A percentile compares a stretch with the other conserved stretches of the same genome.
phyloP scores from a whole-genome alignment of 2,797 vertebrate genomes.

The Acanthis flammea region DNA sequence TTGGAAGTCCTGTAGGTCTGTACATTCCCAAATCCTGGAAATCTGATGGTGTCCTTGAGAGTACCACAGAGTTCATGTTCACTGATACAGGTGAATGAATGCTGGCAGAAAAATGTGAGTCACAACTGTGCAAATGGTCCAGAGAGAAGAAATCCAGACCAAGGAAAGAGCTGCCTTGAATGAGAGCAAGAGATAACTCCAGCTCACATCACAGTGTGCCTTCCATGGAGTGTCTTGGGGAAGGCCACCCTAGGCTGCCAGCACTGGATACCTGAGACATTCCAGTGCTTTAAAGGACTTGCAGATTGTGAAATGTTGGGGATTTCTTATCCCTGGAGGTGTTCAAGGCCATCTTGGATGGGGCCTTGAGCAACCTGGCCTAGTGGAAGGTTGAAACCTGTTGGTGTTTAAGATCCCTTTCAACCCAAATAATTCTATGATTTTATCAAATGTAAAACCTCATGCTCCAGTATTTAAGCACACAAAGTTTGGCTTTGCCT shows the following conservation, averaged over 20 bases:
- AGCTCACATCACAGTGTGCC: accelerated
- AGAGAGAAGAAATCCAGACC: neutral
- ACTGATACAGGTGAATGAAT: neutral
- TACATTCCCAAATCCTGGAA: neutral
- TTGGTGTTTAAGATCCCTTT: neutral
- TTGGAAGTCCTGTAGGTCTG: neutral
- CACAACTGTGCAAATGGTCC: neutral
- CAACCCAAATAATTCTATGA: neutral
- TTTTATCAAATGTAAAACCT: neutral
- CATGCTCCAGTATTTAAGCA: neutral
- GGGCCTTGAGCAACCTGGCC: neutral
- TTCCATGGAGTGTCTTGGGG: neutral
- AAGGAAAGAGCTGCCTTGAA: neutral
- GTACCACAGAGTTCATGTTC: neutral
- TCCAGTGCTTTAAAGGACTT: neutral
- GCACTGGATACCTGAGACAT: neutral
- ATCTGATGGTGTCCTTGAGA: neutral
- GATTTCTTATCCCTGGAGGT: neutral
- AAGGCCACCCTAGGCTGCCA: neutral
- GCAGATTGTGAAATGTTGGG: neutral
- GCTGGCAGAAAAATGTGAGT: neutral
- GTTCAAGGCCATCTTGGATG: neutral
- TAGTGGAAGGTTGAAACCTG: neutral
- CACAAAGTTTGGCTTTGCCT: neutral
- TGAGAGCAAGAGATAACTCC: neutral